phyloP scores from a whole-genome alignment of 1,140 invertebrate species.

The Mylabris phalerata region DNA sequence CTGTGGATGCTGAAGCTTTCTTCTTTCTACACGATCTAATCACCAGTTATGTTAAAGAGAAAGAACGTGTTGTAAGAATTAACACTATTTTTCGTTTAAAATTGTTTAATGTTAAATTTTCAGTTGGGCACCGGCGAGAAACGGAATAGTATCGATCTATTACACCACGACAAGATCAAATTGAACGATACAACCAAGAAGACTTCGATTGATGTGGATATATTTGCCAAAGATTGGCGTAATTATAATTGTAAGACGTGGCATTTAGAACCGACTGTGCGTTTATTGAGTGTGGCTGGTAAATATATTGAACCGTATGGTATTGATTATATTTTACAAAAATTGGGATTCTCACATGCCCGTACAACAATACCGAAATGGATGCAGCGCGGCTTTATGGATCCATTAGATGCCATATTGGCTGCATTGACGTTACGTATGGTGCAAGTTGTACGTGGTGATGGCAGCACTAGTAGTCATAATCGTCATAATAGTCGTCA shows the following conservation, averaged over 20 bases:
- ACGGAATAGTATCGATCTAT: slow-evolving; percentile 17
- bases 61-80: slow-evolving; percentile 68
- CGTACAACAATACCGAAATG: slow-evolving; percentile 98
- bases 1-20: slow-evolving; percentile 95
- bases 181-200: slow-evolving; percentile 47
- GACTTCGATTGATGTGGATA: slow-evolving; percentile 42
- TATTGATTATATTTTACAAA: slow-evolving; percentile 94
- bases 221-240: slow-evolving; percentile 80
- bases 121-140: slow-evolving; percentile 29
- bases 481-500: no score
- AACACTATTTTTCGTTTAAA: neutral
- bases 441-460: slow-evolving; percentile 44
- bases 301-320: slow-evolving; percentile 96
- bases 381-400: slow-evolving; percentile 96
- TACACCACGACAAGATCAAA: slow-evolving; percentile 25
- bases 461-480: slow-evolving; percentile 15
- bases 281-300: slow-evolving; percentile 60
- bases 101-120: slow-evolving; percentile 9
- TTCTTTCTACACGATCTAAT: slow-evolving; percentile 97
- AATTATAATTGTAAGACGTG: slow-evolving; percentile 93
- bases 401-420: slow-evolving; percentile 84
- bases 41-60: slow-evolving; percentile 89
- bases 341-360: slow-evolving; percentile 93
- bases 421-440: slow-evolving; percentile 64
- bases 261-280: slow-evolving; percentile 95